Evolutionary conservation across 1,140 invertebrate genomes (phyloP).

Genomic region (Halictus rubicundus): DNA sequence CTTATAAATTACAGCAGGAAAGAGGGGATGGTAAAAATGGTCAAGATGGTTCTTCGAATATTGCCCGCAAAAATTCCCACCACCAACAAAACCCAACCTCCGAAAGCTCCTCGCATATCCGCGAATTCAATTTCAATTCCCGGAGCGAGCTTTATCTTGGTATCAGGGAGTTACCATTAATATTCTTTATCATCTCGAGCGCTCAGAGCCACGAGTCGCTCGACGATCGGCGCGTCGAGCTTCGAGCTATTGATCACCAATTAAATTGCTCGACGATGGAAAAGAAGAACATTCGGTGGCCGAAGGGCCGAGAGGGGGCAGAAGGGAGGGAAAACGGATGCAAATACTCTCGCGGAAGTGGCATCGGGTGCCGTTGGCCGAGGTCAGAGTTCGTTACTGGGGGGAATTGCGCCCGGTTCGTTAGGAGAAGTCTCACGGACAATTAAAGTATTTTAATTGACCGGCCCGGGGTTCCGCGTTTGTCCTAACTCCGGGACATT

Average conservation of each 20-base stretch:
- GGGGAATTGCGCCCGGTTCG: conserved; percentile 30
- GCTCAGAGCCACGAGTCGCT: background rate
- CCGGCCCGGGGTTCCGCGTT: conserved; percentile 7
- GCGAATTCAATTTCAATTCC: too few relatives aligned
- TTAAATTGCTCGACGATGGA: conserved; percentile 6
- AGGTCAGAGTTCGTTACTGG: conserved; percentile 38
- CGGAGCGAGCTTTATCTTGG: too few relatives aligned
- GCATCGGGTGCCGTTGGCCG: background rate
- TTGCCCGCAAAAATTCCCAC: too few relatives aligned
- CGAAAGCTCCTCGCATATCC: too few relatives aligned
- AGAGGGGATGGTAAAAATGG: too few relatives aligned
- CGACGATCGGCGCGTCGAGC: background rate
- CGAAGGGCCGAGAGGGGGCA: too few relatives aligned
- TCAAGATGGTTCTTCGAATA: too few relatives aligned
- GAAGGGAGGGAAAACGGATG: background rate
- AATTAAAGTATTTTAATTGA: conserved; percentile 46
- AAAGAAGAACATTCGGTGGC: background rate
- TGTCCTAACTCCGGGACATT: conserved; percentile 28
- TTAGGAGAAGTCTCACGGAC: conserved; percentile 26
- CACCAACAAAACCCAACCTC: too few relatives aligned
- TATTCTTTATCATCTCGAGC: too few relatives aligned
- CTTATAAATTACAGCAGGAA: too few relatives aligned
- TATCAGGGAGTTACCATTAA: too few relatives aligned
- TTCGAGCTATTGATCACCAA: background rate
- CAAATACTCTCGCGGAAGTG: conserved; percentile 13